phyloP scores from a whole-genome alignment of 2,797 vertebrate genomes.

The Odontamblyopus lacepedii region DNA sequence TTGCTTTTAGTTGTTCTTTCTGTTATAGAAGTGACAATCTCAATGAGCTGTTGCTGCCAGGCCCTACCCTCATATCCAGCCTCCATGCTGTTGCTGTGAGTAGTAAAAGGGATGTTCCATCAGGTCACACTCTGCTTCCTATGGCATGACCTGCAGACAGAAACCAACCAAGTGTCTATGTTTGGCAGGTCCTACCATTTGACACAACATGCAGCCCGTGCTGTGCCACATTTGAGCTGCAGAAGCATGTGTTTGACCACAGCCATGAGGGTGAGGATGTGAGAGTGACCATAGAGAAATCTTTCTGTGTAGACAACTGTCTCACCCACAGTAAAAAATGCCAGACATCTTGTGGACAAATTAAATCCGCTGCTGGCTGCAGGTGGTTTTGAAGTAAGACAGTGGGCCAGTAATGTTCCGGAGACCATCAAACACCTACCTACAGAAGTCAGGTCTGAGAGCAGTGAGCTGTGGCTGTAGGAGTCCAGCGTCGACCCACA shows the following conservation, averaged over 20 bases:
- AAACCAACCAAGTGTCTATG: too few relatives aligned
- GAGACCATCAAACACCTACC: background rate
- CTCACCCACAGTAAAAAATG: background rate
- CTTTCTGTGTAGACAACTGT: too few relatives aligned
- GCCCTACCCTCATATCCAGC: background rate
- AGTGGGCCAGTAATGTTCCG: background rate
- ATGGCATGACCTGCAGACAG: too few relatives aligned
- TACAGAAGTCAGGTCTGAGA: background rate
- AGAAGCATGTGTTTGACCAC: too few relatives aligned
- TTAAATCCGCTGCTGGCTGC: background rate
- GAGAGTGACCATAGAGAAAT: too few relatives aligned
- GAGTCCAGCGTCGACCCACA: background rate
- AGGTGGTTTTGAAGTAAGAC: background rate
- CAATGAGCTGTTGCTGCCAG: background rate
- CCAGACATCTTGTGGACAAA: background rate
- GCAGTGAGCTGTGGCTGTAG: background rate
- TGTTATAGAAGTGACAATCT: background rate
- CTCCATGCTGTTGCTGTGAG: background rate
- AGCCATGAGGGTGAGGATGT: too few relatives aligned
- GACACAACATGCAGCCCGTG: too few relatives aligned
- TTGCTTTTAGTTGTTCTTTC: conserved; percentile 19
- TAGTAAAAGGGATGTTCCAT: conserved; percentile 4
- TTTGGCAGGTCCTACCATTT: too few relatives aligned
- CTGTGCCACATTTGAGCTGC: too few relatives aligned
- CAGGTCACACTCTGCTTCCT: background rate